Base-by-base conservation (phyloP, 2,888 invertebrate genomes). In the Pterostichus niger region DNA sequence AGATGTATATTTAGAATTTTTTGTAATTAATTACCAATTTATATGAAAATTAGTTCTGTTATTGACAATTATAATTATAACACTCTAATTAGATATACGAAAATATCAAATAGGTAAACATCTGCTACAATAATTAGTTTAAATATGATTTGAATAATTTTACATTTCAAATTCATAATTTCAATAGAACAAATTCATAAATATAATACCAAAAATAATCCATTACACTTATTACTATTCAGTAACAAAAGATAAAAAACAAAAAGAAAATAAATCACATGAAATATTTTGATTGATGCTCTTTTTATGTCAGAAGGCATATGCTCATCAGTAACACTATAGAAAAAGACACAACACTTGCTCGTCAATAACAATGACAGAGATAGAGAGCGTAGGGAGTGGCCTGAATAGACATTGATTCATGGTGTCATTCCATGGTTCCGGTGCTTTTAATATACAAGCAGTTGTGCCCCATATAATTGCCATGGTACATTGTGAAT, bases 401-500 rank as follows among this genome's bases (percentile, higher is more conserved):
- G 83, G 83, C 52, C 13, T 77, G 46, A 56, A 77, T 77, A 83
- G 76, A 83, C 83, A 77, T 83, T 83, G 83, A 83, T 83, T 83
- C 83, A 83, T 83, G 83, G 83, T 83, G 83, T 83, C 83, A 83
- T 83, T 83, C 77, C 83, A 77, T 83, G 83, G 77, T 83, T 83
- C 83, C 83, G 83, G 77, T 83, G 61, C 52, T 77, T 76, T 83
- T 83, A 76, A 77, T 77, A 56, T 15, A 44, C 24, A 31, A 13
- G 17, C 35, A 33, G 40, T 35, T 46, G 61, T 82, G 76, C 76
- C 82, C 82, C 64, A 82, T 83, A 77, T 83, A 83, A 83, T 83
- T 75, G 82, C 54, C 61, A 44, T 68, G 52, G 56, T 24, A n/a
- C 44, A 81, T 81, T 81, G 68, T 80, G 15, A 31, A 35, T 17